Evolutionary conservation across 2,113 vertebrate genomes (phyloP).

Genomic region (Merops nubicus): DNA sequence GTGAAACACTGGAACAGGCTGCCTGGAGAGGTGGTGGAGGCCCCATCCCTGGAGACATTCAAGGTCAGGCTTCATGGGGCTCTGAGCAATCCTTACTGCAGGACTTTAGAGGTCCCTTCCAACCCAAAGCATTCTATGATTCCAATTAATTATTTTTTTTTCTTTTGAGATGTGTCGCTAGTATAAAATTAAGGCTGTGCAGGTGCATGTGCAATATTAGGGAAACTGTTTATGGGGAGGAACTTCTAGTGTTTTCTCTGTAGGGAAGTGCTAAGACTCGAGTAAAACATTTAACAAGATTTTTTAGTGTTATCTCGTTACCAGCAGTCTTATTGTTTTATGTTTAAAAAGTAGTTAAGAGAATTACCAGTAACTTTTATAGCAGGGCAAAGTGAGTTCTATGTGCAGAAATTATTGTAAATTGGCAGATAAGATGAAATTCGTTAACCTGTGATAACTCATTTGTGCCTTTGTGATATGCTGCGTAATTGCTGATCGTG

Average conservation of each 20-base stretch:
- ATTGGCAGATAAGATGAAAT: neutral
- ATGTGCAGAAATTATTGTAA: neutral
- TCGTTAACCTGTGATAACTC: neutral
- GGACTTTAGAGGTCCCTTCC: too few relatives aligned
- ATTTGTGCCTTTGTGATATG: neutral
- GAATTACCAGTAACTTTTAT: neutral
- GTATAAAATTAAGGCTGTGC: neutral
- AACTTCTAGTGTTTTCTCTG: neutral
- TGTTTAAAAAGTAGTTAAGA: neutral
- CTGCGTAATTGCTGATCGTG: neutral
- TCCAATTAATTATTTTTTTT: neutral
- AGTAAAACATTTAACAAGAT: neutral
- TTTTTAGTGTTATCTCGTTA: neutral
- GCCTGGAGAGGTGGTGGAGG: too few relatives aligned
- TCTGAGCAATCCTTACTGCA: too few relatives aligned
- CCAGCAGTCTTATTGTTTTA: neutral
- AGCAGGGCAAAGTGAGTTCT: neutral
- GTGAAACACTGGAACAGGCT: too few relatives aligned
- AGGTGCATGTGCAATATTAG: neutral
- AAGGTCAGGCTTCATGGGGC: too few relatives aligned
- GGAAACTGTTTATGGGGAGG: neutral
- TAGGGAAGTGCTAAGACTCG: neutral
- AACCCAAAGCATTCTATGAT: too few relatives aligned
- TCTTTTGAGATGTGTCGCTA: neutral
- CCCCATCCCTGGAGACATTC: too few relatives aligned